Base-by-base conservation (phyloP, 2,797 vertebrate species). In the Antennarius maculatus region DNA sequence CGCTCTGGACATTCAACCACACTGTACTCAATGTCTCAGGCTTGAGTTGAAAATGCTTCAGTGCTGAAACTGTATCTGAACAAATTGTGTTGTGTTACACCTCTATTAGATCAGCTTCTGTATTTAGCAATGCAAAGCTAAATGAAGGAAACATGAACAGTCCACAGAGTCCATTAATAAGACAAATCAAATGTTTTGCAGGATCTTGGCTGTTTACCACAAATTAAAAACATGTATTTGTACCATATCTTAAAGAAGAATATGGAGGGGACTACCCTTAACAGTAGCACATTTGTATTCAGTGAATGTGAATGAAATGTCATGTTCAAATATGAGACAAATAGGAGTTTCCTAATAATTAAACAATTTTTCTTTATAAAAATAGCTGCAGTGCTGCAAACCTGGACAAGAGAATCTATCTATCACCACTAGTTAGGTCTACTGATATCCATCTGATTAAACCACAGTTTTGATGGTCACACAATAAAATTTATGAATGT, bases 301-400 rank as follows among this genome's bases (percentile, higher is more conserved):
- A 23, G 46, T 50, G 61, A 8, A 3, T 47, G 51, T 59, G 51
- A 58, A 41, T 1, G 23, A 23, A 7, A 48, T 29, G 43, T 45
- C 23, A 53, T 41, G 56, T 17, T 57, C 1, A 3, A n/a, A 23
- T 17, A 27, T 50, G 56, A 58, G 43, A 60, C 48, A 14, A 61
- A 60, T 10, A 63, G 83, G 83, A 80, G 49, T 85, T 86, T 77
- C 86, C 87, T 79, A 75, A 23, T 23, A 23, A 23, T 23, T 23
- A 79, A 82, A 77, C 71, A 74, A 67, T 71, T 66, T 69, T 63
- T 76, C 55, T 46, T 51, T 73, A 79, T 85, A 87, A 78, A 89
- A 83, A 88, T 87, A 90, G 75, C 81, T 13, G 41, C 70, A 68
- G 74, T 71, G 72, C 66, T 54, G 29, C 66, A 48, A 69, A 69